These are phyloP conservation scores for Drosophila rubida DNA, from an alignment of 2,888 invertebrate species.

Conservation along the genomic window DNA sequence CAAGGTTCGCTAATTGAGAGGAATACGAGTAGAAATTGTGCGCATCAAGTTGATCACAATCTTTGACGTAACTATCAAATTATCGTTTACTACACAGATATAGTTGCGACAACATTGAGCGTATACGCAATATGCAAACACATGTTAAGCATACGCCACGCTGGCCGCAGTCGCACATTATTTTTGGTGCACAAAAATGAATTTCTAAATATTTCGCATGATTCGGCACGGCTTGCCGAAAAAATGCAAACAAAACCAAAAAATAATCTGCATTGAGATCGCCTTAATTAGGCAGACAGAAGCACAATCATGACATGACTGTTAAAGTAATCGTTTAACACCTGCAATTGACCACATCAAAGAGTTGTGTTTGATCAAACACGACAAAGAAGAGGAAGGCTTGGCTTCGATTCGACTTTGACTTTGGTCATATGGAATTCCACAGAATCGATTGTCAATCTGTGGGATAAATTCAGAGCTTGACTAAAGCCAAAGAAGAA, in stretches of 20 bases:
- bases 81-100: neutral
- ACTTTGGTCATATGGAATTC: constrained; percentile 6
- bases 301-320: constrained; percentile 25
- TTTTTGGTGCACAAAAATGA: neutral
- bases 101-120: neutral
- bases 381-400: constrained; percentile 23
- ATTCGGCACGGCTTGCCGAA: constrained; percentile 26
- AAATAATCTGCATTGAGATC: constrained; percentile 23
- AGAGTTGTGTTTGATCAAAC: constrained; percentile 20
- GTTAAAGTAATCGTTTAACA: constrained; percentile 33
- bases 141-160: constrained; percentile 23
- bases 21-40: constrained; percentile 17
- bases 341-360: constrained; percentile 48
- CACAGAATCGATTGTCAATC: constrained; percentile 2
- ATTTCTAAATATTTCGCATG: neutral
- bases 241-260: constrained; percentile 1
- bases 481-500: neutral
- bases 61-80: neutral
- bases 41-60: constrained; percentile 20
- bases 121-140: constrained; percentile 4
- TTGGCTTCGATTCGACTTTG: constrained; percentile 7
- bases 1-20: constrained; percentile 29
- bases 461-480: constrained; percentile 30
- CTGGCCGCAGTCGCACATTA: neutral
- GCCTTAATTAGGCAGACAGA: constrained; percentile 34